Evolutionary conservation across 2,797 vertebrate genomes (phyloP), one percentile per base, ranked within the genome.

Genomic region (Lophotriccus pileatus): DNA sequence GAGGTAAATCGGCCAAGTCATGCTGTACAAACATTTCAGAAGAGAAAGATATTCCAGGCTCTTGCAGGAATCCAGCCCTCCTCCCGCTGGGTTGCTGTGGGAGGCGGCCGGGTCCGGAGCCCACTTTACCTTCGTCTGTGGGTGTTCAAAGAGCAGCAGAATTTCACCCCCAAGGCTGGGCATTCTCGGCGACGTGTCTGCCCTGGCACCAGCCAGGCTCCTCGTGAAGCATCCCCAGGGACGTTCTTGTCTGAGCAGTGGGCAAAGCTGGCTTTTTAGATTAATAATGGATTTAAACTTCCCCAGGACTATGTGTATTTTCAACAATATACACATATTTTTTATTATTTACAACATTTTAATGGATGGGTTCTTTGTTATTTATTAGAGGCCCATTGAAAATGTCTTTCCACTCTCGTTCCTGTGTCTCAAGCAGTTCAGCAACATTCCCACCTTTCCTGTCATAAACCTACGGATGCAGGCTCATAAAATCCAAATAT

Each of bases 1-100:
- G 94, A 96, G 95, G 94, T 90, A 96, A 93, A 93, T 87, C 81
- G 88, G 95, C 96, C 94, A 96, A 96, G 95, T 90, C 89, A 47
- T 83, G 84, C 95, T 96, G 79, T 63, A 93, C 94, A 96, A 96
- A 96, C 94, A 95, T 79, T 90, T 93, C 95, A 89, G 18, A 79
- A 90, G 88, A 96, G 95, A 95, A 87, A 93, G 95, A 90, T 93
- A 91, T 92, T 94, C 66, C 89, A 94, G 89, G 89, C 96, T 84
- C 90, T 83, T 23, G 67, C 44, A 93, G 95, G 95, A 96, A 90
- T 87, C 75, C 92, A 87, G 81, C 74, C 74, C 69, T 60, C 52
- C 85, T 86, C 67, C 41, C 78, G 30, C 75, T 6, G 28, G 75
- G 89, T 60, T 62, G 24, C 92, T 24, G 85, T n/a, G 12, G 93